A percentile compares a stretch with the other conserved stretches of the same genome.
These are phyloP conservation scores for Bellardia pandia DNA, from an alignment of 2,888 invertebrate species.

Conservation along the genomic window DNA sequence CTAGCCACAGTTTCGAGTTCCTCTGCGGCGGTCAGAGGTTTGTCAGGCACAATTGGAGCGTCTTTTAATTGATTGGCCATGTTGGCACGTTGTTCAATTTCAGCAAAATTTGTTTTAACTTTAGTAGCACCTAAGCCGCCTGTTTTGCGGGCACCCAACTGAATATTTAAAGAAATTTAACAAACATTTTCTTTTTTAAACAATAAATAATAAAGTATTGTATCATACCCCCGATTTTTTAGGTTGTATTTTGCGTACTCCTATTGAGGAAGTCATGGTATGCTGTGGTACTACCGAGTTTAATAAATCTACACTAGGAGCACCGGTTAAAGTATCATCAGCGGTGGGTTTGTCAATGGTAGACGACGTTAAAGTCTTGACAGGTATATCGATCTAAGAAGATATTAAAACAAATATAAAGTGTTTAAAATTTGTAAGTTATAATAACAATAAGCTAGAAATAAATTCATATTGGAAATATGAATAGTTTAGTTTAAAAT, in stretches of 20 bases:
- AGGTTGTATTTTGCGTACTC: slow-evolving; percentile 88
- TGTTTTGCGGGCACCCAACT: slow-evolving; percentile 93
- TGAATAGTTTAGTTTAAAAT: too few species aligned
- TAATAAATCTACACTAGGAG: slow-evolving; percentile 83
- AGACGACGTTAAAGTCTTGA: slow-evolving; percentile 49
- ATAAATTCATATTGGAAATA: background rate
- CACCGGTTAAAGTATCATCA: slow-evolving; percentile 76
- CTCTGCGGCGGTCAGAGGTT: slow-evolving; percentile 85
- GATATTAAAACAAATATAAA: background rate
- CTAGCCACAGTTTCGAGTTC: slow-evolving; percentile 89
- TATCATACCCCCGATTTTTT: slow-evolving; percentile 88
- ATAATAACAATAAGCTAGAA: background rate
- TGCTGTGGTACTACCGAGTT: slow-evolving; percentile 79
- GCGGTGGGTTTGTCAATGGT: slow-evolving; percentile 62
- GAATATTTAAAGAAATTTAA: slow-evolving; percentile 49
- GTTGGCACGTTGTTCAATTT: slow-evolving; percentile 95
- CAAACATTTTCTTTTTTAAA: background rate
- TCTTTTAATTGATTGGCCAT: slow-evolving; percentile 91
- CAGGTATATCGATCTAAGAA: slow-evolving; percentile 58
- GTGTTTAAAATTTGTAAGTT: background rate
- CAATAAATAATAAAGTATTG: background rate
- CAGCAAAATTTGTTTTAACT: slow-evolving; percentile 97
- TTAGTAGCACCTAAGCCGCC: slow-evolving; percentile 97
- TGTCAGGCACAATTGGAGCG: slow-evolving; percentile 78
- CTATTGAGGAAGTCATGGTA: slow-evolving; percentile 88